Evolutionary conservation across 30 jellyfish, hydroid and myxozoan genomes (phyloP), one percentile per base, ranked within the genome.

Genomic region (Cassiopea xamachana): DNA sequence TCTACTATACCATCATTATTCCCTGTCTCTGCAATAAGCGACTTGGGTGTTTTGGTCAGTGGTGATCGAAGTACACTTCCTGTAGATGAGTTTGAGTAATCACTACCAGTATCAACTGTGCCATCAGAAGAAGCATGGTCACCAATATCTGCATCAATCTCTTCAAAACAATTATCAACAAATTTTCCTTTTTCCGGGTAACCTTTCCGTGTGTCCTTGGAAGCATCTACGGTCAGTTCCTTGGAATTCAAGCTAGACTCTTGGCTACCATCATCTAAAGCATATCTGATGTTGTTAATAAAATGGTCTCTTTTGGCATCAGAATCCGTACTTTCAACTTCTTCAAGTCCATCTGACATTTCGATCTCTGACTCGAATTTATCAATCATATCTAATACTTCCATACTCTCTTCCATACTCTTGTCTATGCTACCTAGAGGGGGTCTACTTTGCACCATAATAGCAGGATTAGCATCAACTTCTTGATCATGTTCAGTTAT

Each of bases 321-420:
- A 55, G 12, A 55, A 3, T 55, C 64, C 64, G 39, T 27, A 55
- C 64, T 55, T 55, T 55, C 64, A 55, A 10, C 12, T 3, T 55
- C 64, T 10, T 55, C 64, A 55, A 3, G 64, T 10, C 7, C 64
- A 55, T 55, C 64, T 7, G 74, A 47, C 47, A 2, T 39, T 17
- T 60, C 72, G 9, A 82, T 69, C 44, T n/a, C 81, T 67, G 80
- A 59, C 39, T 88, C 95, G 12, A 78, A 73, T 47, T 61, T 60
- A 48, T 88, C 95, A 10, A 88, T 81, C 80, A 48, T 82, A 19
- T 69, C 87, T 46, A 88, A 67, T 85, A 88, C 3, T 10, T 88
- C 95, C 12, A 88, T 77, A 79, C 95, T 88, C 60, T 79, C 80
- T 46, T 71, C n/a, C 2, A 14, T 64, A 27, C 74, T 14, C 10